Evolutionary conservation across 2,888 invertebrate species (phyloP), one percentile per base, ranked within the genome.

Genomic region (Osmoderma eremita): DNA sequence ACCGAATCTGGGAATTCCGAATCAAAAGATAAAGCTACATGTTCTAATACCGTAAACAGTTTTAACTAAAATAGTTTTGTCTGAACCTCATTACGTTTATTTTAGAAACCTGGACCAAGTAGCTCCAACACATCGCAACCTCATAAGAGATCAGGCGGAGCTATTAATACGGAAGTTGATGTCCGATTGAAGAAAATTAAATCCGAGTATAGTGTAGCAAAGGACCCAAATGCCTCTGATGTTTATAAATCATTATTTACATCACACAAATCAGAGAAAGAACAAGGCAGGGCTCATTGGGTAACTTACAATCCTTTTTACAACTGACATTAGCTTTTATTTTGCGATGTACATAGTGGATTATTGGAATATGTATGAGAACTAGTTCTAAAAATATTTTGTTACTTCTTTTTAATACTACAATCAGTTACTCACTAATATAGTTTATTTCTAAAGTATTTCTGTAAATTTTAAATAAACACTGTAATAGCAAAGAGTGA

Each of bases 281-380:
- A 92, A 62, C 96, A 98, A 80, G 87, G 90, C 49, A 89, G 92
- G 74, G 96, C 96, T 1, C 97, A 98, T 80, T 99, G 98, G 99
- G 91, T 98, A 64, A 98, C 98, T 0, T 97, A 95, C 77, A 98
- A 98, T 86, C 98, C 98, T 56, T 94, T 94, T 82, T 95, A 94
- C 80, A 94, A 94, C 84, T 92, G 83, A 84, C 50, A 53, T 65
- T 68, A 63, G 42, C n/a, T 30, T 20, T 17, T 56, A 13, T 56
- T 36, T 36, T 15, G 10, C n/a, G n/a, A 6, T 42, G 15, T 15
- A 42, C n/a, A 42, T 30, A 30, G 30, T 1, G 6, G 2, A 30
- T 30, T 10, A 30, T 4, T 30, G 10, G 10, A 30, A 5, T 30
- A 30, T 30, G 6, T 30, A 24, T 30, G 30, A 30, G 30, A 30